These are phyloP conservation scores for Geodia barretti DNA, from an alignment of 37 sponge, comb jelly and placozoan species.

Conservation along the genomic window DNA sequence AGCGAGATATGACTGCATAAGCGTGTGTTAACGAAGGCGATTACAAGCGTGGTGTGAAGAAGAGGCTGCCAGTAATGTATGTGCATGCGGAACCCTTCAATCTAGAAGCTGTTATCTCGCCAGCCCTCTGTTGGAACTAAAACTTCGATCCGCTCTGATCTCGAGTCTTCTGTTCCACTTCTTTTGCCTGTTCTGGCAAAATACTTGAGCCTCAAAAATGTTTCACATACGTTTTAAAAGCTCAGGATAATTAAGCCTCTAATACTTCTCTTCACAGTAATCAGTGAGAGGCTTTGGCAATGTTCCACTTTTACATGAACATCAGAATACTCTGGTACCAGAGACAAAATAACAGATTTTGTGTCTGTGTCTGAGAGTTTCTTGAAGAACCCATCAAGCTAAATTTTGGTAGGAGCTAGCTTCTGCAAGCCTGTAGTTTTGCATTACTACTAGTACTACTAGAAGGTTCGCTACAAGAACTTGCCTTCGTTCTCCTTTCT, in stretches of 20 bases:
- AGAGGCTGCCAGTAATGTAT: slow-evolving; percentile 16
- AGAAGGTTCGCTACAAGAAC: neutral
- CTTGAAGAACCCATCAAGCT: slow-evolving; percentile 20
- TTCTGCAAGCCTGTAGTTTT: neutral
- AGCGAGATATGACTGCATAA: neutral
- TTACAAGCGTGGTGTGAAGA: neutral
- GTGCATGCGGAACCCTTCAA: slow-evolving; percentile 39
- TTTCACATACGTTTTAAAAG: slow-evolving; percentile 49
- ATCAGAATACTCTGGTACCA: slow-evolving; percentile 44
- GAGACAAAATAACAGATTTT: slow-evolving; percentile 45
- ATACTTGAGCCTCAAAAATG: slow-evolving; percentile 12
- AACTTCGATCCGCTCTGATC: slow-evolving; percentile 33
- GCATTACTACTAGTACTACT: neutral
- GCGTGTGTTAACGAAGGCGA: neutral
- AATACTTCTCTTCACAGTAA: slow-evolving; percentile 12
- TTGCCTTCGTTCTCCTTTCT: slow-evolving; percentile 16
- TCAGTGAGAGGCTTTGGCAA: slow-evolving; percentile 31
- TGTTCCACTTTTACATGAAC: slow-evolving; percentile 23
- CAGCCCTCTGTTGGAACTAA: slow-evolving; percentile 63
- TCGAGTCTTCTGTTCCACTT: slow-evolving; percentile 46
- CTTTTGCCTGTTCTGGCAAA: slow-evolving; percentile 35
- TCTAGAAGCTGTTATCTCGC: slow-evolving; percentile 63
- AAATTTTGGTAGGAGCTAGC: slow-evolving; percentile 24
- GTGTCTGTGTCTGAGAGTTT: slow-evolving; percentile 10
- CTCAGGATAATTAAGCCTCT: slow-evolving; percentile 16